Percentiles rank a stretch among this genome's conserved stretches.
phyloP scores from a whole-genome alignment of 2,888 invertebrate genomes.

The Thysanoteuthis rhombus region DNA sequence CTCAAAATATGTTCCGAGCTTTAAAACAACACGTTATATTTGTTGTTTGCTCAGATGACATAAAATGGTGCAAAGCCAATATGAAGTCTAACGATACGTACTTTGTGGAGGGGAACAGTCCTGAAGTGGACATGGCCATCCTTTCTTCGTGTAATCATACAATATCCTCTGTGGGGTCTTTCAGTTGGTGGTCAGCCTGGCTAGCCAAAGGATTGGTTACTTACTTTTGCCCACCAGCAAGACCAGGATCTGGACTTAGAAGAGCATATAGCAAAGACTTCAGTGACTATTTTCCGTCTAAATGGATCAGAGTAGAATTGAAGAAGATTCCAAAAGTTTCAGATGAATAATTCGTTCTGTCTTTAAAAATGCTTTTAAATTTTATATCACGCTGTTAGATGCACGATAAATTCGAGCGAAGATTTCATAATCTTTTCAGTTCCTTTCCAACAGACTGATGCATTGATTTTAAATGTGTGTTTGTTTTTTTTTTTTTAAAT shows the following conservation, averaged over 20 bases:
- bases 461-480: no score
- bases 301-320: neutral
- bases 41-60: constrained; percentile 16
- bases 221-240: neutral
- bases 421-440: no score
- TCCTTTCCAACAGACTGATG: no score
- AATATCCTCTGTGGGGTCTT: neutral
- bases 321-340: neutral
- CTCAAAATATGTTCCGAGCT: neutral
- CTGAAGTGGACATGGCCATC: neutral
- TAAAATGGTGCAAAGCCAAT: neutral
- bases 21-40: neutral
- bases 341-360: no score
- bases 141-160: constrained; percentile 18
- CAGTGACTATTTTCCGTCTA: neutral
- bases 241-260: neutral
- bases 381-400: no score
- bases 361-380: no score
- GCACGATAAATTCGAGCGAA: no score
- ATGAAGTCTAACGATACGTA: neutral
- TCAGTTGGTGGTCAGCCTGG: constrained; percentile 28
- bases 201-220: neutral
- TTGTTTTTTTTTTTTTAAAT: no score
- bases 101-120: neutral
- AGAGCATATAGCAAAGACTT: neutral